A percentile compares a stretch with the other conserved stretches of the same genome.
phyloP scores from a whole-genome alignment of 2,797 vertebrate species.

The Paguma larvata region DNA sequence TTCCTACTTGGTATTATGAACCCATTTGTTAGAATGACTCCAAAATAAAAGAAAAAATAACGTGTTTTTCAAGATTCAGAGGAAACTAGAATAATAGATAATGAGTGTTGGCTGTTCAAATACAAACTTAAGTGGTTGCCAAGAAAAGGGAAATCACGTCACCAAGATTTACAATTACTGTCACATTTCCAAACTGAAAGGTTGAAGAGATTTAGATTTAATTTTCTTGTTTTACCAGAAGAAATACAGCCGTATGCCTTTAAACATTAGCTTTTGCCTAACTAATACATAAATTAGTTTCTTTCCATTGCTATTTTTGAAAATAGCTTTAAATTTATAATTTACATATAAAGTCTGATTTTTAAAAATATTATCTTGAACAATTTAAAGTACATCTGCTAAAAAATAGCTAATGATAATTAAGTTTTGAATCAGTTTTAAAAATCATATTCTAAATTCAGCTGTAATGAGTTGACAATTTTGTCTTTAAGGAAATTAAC shows the following conservation, averaged over 20 bases:
- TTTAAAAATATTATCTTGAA: neutral
- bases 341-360: neutral
- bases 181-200: slow-evolving; percentile 1
- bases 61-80: neutral
- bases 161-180: slow-evolving; percentile 36
- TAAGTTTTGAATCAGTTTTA: neutral
- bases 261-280: neutral
- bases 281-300: slow-evolving; percentile 2
- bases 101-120: slow-evolving; percentile 1
- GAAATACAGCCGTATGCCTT: neutral
- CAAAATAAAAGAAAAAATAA: neutral
- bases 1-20: neutral
- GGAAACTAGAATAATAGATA: neutral
- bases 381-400: neutral
- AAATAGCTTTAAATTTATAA: neutral
- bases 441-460: neutral
- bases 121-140: neutral
- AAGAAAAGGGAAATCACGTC: neutral
- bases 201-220: neutral
- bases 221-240: slow-evolving; percentile 27
- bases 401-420: neutral
- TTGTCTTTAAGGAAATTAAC: neutral
- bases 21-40: neutral
- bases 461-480: neutral
- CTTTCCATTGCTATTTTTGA: neutral